Evolutionary conservation across 1,140 invertebrate species (phyloP).

Genomic region (roundworm (Caenorhabditis elegans)): DNA sequence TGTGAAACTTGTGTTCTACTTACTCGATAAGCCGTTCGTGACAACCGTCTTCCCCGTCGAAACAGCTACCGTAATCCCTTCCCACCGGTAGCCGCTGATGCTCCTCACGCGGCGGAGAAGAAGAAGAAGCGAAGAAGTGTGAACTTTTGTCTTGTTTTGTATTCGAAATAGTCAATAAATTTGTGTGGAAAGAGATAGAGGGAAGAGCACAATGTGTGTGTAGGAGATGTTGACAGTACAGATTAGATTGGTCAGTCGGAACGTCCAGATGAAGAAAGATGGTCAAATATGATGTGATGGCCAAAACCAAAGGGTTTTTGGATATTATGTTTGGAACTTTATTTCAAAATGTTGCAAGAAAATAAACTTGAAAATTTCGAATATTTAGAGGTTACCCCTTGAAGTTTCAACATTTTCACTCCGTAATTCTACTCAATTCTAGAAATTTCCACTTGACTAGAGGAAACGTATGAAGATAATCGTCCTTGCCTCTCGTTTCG

Average conservation of each 20-base stretch:
- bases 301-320: too few species aligned
- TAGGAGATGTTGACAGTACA: background rate
- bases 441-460: background rate
- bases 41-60: background rate
- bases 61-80: background rate
- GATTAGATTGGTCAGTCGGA: constrained; percentile 29
- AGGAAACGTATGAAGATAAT: background rate
- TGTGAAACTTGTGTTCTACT: too few species aligned
- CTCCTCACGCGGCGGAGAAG: too few species aligned
- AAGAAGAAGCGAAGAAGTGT: too few species aligned
- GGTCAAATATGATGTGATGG: constrained; percentile 22
- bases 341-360: too few species aligned
- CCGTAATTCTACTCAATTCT: background rate
- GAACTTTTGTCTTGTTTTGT: constrained; percentile 32
- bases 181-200: too few species aligned
- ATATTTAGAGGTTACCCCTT: too few species aligned
- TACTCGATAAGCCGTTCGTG: background rate
- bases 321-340: too few species aligned
- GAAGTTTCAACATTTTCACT: too few species aligned
- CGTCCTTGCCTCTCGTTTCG: constrained; percentile 20
- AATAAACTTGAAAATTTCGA: too few species aligned
- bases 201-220: too few species aligned
- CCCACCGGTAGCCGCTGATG: too few species aligned
- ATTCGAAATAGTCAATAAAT: constrained; percentile 6
- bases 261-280: background rate